A percentile compares a stretch with the other conserved stretches of the same genome.
phyloP scores from a whole-genome alignment of 2,888 invertebrate genomes.

The Palloptera scutellata region DNA sequence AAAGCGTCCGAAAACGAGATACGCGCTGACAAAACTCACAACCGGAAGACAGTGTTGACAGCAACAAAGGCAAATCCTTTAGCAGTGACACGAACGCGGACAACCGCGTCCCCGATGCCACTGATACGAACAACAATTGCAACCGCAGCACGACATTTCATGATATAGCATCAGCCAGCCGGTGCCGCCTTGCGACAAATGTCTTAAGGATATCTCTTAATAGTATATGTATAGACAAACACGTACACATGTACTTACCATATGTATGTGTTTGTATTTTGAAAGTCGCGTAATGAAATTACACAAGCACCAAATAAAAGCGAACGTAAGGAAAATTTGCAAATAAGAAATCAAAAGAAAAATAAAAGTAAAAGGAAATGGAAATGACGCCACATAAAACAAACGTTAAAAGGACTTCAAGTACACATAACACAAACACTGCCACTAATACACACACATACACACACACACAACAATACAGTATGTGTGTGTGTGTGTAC shows the following conservation, averaged over 20 bases:
- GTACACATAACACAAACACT: neutral
- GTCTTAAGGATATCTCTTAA: neutral
- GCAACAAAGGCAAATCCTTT: constrained; percentile 7
- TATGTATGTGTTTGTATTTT: too few species aligned
- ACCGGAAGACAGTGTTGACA: constrained; percentile 3
- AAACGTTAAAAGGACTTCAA: neutral
- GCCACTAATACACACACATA: too few species aligned
- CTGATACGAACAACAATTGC: neutral
- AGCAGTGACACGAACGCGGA: neutral
- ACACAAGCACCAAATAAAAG: neutral
- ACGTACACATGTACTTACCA: too few species aligned
- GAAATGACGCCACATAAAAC: constrained; percentile 22
- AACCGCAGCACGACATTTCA: neutral
- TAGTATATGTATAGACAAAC: neutral
- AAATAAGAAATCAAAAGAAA: constrained; percentile 7
- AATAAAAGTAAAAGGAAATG: neutral
- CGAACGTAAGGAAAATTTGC: neutral
- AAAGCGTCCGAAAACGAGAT: neutral
- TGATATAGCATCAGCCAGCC: neutral
- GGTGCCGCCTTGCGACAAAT: neutral
- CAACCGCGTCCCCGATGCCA: neutral
- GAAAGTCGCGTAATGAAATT: constrained; percentile 6
- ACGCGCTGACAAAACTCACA: constrained; percentile 10
- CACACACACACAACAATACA: too few species aligned
- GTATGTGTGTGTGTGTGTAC: too few species aligned